phyloP scores from a whole-genome alignment of 2,888 invertebrate genomes.

The Pseudococcus jackbeardsleyi region DNA sequence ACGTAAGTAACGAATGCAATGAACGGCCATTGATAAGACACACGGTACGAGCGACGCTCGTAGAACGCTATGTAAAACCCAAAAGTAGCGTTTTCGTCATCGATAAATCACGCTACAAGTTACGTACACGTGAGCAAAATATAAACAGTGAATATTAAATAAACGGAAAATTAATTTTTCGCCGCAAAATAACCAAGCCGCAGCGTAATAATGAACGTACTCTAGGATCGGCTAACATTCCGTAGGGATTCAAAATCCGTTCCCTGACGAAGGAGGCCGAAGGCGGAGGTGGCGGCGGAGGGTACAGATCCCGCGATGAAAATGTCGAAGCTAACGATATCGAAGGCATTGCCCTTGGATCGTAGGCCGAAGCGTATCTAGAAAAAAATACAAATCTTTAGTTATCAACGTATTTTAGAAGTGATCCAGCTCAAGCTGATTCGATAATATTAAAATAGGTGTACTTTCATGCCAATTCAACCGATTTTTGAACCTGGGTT shows the following conservation, averaged over 20 bases:
- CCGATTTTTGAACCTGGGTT: too few relatives aligned
- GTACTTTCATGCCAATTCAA: too few relatives aligned
- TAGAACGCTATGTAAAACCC: not conserved
- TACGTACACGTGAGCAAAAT: not conserved
- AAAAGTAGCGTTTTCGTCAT: not conserved
- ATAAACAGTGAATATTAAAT: too few relatives aligned
- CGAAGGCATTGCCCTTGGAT: constrained; percentile 70
- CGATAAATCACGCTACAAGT: not conserved
- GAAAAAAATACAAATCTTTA: not conserved
- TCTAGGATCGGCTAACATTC: constrained; percentile 61
- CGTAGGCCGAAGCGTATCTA: constrained; percentile 64
- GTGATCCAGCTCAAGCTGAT: too few relatives aligned
- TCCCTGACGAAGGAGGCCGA: constrained; percentile 90
- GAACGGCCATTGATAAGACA: not conserved
- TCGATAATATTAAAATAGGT: too few relatives aligned
- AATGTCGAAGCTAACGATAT: constrained; percentile 47
- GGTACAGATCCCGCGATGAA: constrained; percentile 60
- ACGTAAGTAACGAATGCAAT: constrained; percentile 4
- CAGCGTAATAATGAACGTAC: constrained; percentile 21
- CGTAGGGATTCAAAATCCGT: constrained; percentile 86
- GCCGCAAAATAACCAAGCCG: not conserved
- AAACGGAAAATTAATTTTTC: too few relatives aligned
- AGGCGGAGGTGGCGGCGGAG: constrained; percentile 81
- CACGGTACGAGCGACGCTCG: not conserved
- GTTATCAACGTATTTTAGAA: too few relatives aligned